These are phyloP conservation scores for Brachymystax lenok DNA, from an alignment of 2,797 vertebrate genomes.

Conservation along the genomic window DNA sequence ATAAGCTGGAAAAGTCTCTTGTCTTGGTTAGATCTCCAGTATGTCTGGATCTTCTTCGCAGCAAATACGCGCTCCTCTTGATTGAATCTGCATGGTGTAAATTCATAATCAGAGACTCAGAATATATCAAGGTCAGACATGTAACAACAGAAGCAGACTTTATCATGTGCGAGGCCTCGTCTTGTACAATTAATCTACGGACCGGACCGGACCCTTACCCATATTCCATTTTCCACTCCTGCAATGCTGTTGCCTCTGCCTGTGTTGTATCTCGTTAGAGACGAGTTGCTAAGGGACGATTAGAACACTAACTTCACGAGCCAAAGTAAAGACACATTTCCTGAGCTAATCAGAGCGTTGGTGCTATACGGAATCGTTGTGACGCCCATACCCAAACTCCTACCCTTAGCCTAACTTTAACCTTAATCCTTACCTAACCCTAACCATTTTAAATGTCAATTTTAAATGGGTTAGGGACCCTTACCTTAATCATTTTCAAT, in stretches of 20 bases:
- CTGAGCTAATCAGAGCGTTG: neutral
- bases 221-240: constrained; percentile 8
- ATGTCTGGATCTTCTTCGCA: constrained; percentile 63
- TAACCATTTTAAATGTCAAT: no score
- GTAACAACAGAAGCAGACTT: neutral
- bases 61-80: constrained; percentile 25
- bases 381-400: no score
- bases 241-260: constrained; percentile 14
- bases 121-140: neutral
- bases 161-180: neutral
- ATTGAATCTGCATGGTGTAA: constrained; percentile 3
- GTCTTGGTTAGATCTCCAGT: constrained; percentile 60
- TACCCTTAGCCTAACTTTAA: no score
- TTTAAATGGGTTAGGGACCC: no score
- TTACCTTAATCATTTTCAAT: no score
- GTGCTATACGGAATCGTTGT: no score
- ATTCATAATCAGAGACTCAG: neutral
- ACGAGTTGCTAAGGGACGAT: neutral
- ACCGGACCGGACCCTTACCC: neutral
- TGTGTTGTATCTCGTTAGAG: neutral
- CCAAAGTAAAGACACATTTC: no score
- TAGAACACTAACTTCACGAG: neutral
- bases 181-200: neutral
- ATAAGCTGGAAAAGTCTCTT: constrained; percentile 67
- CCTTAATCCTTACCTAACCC: no score